Conservation (phyloP, 2,888 invertebrate genomes). For the Tenthredo notha region DNA sequence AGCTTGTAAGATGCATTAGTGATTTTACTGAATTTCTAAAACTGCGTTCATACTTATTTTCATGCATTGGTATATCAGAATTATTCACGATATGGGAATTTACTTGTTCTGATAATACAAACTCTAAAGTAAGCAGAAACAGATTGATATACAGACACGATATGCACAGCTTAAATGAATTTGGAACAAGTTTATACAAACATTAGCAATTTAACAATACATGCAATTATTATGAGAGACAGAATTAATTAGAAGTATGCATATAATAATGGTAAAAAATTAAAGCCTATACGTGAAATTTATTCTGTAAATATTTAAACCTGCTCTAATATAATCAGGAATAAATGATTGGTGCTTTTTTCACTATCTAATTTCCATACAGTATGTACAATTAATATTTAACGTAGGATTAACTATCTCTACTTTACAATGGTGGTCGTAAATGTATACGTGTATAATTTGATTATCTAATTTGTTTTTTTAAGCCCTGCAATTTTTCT, state of each 20-base stretch:
- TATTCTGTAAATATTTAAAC: not conserved
- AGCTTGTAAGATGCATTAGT: not conserved
- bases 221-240: constrained; percentile 16
- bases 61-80: not conserved
- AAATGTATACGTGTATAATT: not conserved
- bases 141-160: not conserved
- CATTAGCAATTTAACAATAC: constrained; percentile 1
- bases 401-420: not conserved
- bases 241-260: not conserved
- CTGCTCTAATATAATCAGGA: not conserved
- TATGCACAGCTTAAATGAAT: not conserved
- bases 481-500: not conserved
- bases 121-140: not conserved
- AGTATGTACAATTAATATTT: constrained; percentile 13
- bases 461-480: constrained; percentile 10
- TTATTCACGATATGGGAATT: not conserved
- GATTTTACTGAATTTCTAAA: not conserved
- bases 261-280: not conserved
- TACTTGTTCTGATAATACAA: not conserved
- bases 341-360: constrained; percentile 7
- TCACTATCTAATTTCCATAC: not conserved
- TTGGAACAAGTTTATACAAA: not conserved
- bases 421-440: not conserved
- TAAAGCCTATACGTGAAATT: not conserved
- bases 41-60: not conserved